phyloP scores from a whole-genome alignment of 1,140 invertebrate species.

The Danaus melanippus region DNA sequence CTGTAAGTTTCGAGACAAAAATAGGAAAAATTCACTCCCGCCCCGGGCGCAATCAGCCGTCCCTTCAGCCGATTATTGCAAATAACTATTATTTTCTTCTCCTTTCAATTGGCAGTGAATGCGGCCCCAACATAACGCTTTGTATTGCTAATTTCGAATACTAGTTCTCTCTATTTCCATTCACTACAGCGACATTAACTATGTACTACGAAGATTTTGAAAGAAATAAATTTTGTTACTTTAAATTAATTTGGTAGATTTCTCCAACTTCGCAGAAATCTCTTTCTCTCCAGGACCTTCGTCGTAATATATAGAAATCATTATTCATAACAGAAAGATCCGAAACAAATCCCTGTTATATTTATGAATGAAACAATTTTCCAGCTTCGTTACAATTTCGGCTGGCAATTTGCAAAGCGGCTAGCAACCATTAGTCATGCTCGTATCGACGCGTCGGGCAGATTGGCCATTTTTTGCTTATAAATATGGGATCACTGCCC shows the following conservation, averaged over 20 bases:
- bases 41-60: conserved; percentile 65
- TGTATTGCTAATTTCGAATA: conserved; percentile 65
- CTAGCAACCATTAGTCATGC: conserved; percentile 56
- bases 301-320: too few species aligned
- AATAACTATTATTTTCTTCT: conserved; percentile 71
- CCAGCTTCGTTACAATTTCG: conserved; percentile 56
- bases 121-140: conserved; percentile 49
- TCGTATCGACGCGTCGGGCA: conserved; percentile 52
- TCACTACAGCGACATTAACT: conserved; percentile 16
- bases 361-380: conserved; percentile 70
- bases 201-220: conserved; percentile 4
- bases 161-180: conserved; percentile 53
- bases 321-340: conserved; percentile 54
- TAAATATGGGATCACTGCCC: conserved; percentile 33
- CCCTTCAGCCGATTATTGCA: conserved; percentile 68
- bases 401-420: conserved; percentile 60
- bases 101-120: conserved; percentile 65
- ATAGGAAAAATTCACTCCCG: conserved; percentile 46
- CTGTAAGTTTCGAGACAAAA: conserved; percentile 41
- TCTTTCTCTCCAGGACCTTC: too few species aligned
- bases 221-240: not conserved
- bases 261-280: too few species aligned
- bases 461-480: conserved; percentile 64
- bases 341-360: conserved; percentile 47
- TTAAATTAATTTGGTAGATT: not conserved